These are phyloP conservation scores for Strigamia maritima DNA, from an alignment of 2,888 invertebrate genomes.

Conservation along the genomic window DNA sequence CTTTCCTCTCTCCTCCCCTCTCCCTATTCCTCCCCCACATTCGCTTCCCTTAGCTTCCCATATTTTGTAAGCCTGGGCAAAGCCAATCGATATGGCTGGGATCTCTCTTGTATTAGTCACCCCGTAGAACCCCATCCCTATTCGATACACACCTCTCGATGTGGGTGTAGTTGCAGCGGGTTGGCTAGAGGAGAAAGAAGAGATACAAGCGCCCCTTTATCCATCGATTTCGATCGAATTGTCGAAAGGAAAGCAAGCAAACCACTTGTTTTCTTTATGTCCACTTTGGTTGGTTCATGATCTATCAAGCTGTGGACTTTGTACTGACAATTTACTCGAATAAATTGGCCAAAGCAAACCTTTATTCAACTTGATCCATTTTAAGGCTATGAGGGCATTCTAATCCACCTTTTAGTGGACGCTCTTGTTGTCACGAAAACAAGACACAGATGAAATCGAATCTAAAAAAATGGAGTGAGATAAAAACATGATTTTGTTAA, in stretches of 20 bases:
- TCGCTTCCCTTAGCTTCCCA: slow-evolving; percentile 34
- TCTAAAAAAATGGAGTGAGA: background rate
- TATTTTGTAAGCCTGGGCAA: slow-evolving; percentile 32
- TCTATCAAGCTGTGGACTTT: slow-evolving; percentile 4
- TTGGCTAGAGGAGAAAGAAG: background rate
- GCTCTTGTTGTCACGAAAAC: background rate
- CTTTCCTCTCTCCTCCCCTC: slow-evolving; percentile 17
- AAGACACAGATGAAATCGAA: background rate
- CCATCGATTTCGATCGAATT: slow-evolving; percentile 25
- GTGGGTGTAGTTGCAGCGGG: slow-evolving; percentile 26
- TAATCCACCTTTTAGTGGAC: background rate
- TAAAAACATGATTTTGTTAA: background rate
- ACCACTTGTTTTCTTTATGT: slow-evolving; percentile 31
- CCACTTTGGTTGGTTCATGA: background rate
- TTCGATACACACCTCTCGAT: slow-evolving; percentile 30
- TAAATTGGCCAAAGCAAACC: background rate
- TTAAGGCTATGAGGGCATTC: background rate
- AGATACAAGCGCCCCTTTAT: background rate
- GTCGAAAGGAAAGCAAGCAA: slow-evolving; percentile 4
- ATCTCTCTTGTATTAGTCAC: slow-evolving; percentile 28
- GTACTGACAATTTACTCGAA: slow-evolving; percentile 16
- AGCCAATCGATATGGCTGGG: slow-evolving; percentile 34
- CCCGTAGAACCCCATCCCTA: slow-evolving; percentile 19
- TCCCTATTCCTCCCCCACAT: slow-evolving; percentile 23
- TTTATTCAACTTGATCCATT: background rate